Conservation (phyloP, 2,888 invertebrate genomes). For the Drosophila subsilvestris region DNA sequence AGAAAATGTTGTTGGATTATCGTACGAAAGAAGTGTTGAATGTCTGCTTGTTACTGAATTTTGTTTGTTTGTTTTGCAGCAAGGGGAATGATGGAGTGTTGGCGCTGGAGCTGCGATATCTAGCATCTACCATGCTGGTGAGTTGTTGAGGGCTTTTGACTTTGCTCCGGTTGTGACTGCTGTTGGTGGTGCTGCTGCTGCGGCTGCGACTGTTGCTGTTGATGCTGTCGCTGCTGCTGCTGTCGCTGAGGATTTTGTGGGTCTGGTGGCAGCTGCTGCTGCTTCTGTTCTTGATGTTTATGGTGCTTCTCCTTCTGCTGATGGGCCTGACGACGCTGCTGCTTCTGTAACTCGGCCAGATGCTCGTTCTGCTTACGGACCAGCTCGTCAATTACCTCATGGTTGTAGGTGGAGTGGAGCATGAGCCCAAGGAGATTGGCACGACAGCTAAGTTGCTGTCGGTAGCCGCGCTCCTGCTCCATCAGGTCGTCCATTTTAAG, state of each 20-base stretch:
- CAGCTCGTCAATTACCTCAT: conserved; percentile 93
- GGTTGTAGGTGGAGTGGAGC: conserved; percentile 98
- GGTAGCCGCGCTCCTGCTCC: conserved; percentile 95
- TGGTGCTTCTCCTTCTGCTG: conserved; percentile 17
- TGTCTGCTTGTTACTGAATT: conserved; percentile 20
- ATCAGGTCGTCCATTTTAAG: conserved; percentile 96
- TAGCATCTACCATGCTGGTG: not conserved
- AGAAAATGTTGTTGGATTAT: not conserved
- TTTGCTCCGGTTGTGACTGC: not conserved
- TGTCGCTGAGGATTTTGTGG: conserved; percentile 17
- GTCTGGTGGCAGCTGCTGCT: not conserved
- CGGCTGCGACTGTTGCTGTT: conserved; percentile 15
- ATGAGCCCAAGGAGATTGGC: conserved; percentile 96
- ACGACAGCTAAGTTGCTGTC: conserved; percentile 89
- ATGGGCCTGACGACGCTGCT: conserved; percentile 57
- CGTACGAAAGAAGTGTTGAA: conserved; percentile 30
- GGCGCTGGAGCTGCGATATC: not conserved
- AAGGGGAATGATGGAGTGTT: conserved; percentile 1
- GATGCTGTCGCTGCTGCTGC: conserved; percentile 2
- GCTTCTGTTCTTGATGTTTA: not conserved
- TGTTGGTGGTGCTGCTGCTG: not conserved
- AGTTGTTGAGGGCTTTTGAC: not conserved
- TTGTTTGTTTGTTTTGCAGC: not conserved
- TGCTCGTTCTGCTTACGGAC: conserved; percentile 82
- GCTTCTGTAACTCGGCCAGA: conserved; percentile 69